Percentiles rank a stretch among this genome's conserved stretches.
These are phyloP conservation scores for Ariopsis seemanni DNA, from an alignment of 2,113 vertebrate species.

Conservation along the genomic window DNA sequence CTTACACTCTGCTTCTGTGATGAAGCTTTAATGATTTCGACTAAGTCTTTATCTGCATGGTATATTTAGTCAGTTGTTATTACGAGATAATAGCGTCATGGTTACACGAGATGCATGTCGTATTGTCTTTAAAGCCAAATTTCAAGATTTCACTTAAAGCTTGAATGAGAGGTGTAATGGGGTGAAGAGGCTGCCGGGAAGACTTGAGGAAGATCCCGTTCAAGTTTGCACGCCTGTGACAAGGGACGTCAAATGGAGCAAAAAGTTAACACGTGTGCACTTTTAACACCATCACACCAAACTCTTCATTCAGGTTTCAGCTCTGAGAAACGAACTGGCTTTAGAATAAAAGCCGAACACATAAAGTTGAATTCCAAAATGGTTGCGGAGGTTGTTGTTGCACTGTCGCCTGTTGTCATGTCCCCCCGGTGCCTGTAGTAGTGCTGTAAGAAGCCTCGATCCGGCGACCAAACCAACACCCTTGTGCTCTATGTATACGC, in stretches of 20 bases:
- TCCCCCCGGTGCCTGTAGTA: constrained; percentile 89
- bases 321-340: not conserved
- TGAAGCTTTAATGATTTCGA: not conserved
- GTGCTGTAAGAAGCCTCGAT: constrained; percentile 87
- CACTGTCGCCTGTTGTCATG: constrained; percentile 84
- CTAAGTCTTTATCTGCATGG: not conserved
- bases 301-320: not conserved
- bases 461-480: constrained; percentile 75
- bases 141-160: constrained; percentile 44
- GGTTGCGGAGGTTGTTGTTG: constrained; percentile 89
- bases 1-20: constrained; percentile 4
- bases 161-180: constrained; percentile 44
- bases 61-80: not conserved
- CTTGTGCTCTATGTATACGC: constrained; percentile 75
- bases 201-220: constrained; percentile 50
- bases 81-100: too few species aligned
- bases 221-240: constrained; percentile 42
- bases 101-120: not conserved
- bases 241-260: not conserved
- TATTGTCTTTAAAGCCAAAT: constrained; percentile 10
- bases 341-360: constrained; percentile 42
- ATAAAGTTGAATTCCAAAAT: constrained; percentile 80
- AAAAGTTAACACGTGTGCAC: not conserved
- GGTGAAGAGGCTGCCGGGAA: constrained; percentile 39
- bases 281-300: not conserved